Evolutionary conservation across 2,888 invertebrate genomes (phyloP), one percentile per base, ranked within the genome.

Genomic region (Serrognathus titanus): DNA sequence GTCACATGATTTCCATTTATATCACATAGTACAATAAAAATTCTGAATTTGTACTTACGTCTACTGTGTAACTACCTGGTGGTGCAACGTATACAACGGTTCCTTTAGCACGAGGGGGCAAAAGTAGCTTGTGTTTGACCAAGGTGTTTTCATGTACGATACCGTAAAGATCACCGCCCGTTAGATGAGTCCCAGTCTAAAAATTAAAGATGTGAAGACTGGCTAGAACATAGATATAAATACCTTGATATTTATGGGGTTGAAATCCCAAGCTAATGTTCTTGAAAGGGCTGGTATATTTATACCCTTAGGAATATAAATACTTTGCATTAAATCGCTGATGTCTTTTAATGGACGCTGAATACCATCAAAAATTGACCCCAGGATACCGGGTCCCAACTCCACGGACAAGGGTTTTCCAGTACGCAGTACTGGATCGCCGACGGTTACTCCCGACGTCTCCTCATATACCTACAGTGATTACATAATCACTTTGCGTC

Each of bases 311-410:
- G 99, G 99, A 80, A 99, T 99, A 85, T 99, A 99, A 80, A 99
- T 99, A 74, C 95, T 96, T 75, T 88, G 84, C 1, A 96, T 95
- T 62, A 96, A 79, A 75, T 95, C 94, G 75, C 90, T 85, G 78
- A 99, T 99, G 80, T 97, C 97, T 79, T 93, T 95, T 71, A 99
- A 79, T 0, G 99, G 99, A 74, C 99, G 91, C 81, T 99, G 99
- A 80, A 99, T 99, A 83, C 99, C 99, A 81, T 99, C 99, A 81
- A 98, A 99, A 81, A 99, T 99, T 77, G 95, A 96, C 65, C 95
- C 96, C 85, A 99, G 89, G 79, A 99, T 99, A 74, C 98, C 98
- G 50, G 99, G 99, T 6, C 99, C 99, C 55, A 99, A 82, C 78
- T 99, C 99, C 39, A 99, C 99, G 5, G 99, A 99, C 53, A 99